phyloP scores from a whole-genome alignment of 2,888 invertebrate species.

The Hemaris fuciformis region DNA sequence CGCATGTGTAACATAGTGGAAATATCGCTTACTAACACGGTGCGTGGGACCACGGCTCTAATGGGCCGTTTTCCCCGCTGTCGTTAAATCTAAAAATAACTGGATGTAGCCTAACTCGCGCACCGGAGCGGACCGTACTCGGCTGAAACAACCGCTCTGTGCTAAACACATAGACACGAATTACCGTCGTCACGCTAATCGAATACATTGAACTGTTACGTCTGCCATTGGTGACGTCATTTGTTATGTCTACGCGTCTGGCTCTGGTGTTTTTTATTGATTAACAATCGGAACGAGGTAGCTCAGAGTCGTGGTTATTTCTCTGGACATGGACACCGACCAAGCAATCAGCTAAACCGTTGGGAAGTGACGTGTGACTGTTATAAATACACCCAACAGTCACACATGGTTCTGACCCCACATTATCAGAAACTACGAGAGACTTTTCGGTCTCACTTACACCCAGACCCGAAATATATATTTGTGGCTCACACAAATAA shows the following conservation, averaged over 20 bases:
- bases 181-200: neutral
- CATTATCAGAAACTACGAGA: no score
- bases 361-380: no score
- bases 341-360: no score
- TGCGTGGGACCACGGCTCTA: slow-evolving; percentile 8
- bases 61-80: neutral
- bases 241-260: neutral
- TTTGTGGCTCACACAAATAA: no score
- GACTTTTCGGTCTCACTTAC: no score
- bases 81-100: slow-evolving; percentile 7
- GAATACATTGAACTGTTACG: neutral
- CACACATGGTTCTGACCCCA: no score
- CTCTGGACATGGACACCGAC: no score
- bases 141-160: neutral
- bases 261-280: neutral
- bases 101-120: neutral
- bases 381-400: no score
- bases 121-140: neutral
- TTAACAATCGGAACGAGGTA: neutral
- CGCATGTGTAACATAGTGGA: neutral
- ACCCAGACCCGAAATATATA: no score
- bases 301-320: neutral
- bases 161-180: neutral
- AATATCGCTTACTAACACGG: neutral
- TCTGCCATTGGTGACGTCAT: neutral